Percentiles rank a stretch among this genome's conserved stretches.
Evolutionary conservation across 2,888 invertebrate genomes (phyloP).

Genomic region (Ophion obscuratus): DNA sequence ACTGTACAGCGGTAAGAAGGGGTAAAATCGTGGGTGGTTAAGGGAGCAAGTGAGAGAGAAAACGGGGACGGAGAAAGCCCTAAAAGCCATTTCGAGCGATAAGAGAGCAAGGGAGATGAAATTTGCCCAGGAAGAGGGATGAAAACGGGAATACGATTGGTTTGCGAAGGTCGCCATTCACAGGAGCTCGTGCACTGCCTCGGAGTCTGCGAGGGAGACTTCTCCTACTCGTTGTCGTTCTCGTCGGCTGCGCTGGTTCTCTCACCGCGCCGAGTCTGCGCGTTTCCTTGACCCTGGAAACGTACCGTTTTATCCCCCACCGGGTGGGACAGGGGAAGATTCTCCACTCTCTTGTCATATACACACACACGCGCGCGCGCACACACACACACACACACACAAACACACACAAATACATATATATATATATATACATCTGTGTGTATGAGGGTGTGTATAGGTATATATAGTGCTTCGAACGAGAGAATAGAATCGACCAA

Average conservation of each 20-base stretch:
- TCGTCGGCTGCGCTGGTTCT: conserved; percentile 38
- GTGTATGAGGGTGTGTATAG: neutral
- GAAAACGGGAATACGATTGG: conserved; percentile 84
- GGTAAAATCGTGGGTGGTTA: conserved; percentile 51
- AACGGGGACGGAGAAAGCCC: conserved; percentile 11
- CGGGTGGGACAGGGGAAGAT: conserved; percentile 71
- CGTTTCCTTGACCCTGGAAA: conserved; percentile 80
- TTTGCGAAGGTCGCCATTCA: conserved; percentile 84
- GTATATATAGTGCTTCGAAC: conserved; percentile 41
- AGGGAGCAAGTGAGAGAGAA: conserved; percentile 36
- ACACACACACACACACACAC: too few relatives aligned
- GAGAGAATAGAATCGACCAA: conserved; percentile 73
- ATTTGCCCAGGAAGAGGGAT: conserved; percentile 81
- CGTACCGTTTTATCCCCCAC: conserved; percentile 71
- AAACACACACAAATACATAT: neutral
- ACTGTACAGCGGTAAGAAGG: conserved; percentile 47
- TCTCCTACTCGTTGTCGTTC: conserved; percentile 28
- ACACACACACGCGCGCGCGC: neutral
- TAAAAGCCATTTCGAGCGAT: conserved; percentile 24
- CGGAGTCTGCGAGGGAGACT: conserved; percentile 79
- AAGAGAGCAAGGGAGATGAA: conserved; percentile 66
- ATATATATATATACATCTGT: neutral
- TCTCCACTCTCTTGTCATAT: conserved; percentile 51
- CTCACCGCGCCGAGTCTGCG: conserved; percentile 76
- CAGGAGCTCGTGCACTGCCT: conserved; percentile 74